Evolutionary conservation across 2,797 vertebrate genomes (phyloP).

Genomic region (Sebastolobus altivelis): DNA sequence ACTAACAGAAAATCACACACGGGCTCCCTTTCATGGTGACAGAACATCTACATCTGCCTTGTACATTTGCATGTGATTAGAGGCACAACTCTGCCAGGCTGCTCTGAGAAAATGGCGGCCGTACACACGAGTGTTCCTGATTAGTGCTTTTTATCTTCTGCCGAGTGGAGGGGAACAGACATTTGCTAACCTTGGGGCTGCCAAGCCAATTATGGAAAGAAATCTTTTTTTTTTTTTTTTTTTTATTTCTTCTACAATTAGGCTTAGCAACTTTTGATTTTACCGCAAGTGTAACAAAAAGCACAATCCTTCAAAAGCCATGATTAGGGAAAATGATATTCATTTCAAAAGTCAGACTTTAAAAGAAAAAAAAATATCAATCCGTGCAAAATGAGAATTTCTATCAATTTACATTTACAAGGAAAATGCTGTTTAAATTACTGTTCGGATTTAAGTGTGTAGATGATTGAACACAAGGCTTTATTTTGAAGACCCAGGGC

Average conservation of each 20-base stretch:
- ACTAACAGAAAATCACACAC: slow-evolving; percentile 40
- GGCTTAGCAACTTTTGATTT: slow-evolving; percentile 31
- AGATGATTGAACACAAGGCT: not conserved
- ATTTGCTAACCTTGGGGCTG: slow-evolving; percentile 56
- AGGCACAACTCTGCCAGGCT: slow-evolving; percentile 62
- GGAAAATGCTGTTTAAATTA: not conserved
- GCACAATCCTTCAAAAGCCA: slow-evolving; percentile 1
- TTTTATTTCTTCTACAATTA: slow-evolving; percentile 36
- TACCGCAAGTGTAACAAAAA: slow-evolving; percentile 25
- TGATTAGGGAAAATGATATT: not conserved
- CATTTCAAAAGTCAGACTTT: slow-evolving; percentile 12
- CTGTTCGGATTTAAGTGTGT: not conserved
- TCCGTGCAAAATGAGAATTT: not conserved
- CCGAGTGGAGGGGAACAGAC: slow-evolving; percentile 49
- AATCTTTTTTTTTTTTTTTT: slow-evolving; percentile 9
- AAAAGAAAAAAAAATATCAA: not conserved
- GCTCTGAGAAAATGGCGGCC: slow-evolving; percentile 58
- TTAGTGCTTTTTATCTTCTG: slow-evolving; percentile 69
- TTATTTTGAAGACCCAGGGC: not conserved
- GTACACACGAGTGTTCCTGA: slow-evolving; percentile 67
- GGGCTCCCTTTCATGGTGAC: slow-evolving; percentile 43
- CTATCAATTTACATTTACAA: not conserved
- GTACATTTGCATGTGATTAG: slow-evolving; percentile 78
- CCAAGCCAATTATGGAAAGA: slow-evolving; percentile 52
- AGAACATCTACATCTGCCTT: slow-evolving; percentile 58